Evolutionary conservation across 2,113 vertebrate species (phyloP), one percentile per base, ranked within the genome.

Genomic region (Chloebia gouldiae): DNA sequence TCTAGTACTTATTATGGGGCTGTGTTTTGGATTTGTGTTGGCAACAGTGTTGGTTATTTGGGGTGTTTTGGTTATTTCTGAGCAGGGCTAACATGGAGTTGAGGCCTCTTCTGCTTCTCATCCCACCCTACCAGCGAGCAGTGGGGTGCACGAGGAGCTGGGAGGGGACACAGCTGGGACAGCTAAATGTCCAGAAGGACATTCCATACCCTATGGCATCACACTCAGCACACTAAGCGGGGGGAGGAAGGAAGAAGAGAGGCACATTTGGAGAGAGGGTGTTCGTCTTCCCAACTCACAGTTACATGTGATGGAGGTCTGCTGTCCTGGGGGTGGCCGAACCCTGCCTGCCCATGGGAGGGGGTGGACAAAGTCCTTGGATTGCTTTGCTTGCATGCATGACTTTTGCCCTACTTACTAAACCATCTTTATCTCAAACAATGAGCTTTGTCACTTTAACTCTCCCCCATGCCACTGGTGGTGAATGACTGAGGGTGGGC

Each of bases 81-180:
- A 44, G 57, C 16, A 25, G 28, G 9, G 3, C 9, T 71, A 17
- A 50, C 13, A 44, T 2, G 11, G 31, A 75, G 24, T 9, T 27
- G 16, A 45, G 33, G 44, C 23, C 9, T 64, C 57, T 78, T 22
- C 11, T 11, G 37, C 50, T 78, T 28, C 37, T 44, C 57, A 39
- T 6, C 15, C 11, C 13, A 18, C 7, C 13, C 23, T 3, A 15
- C 2, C 49, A n/a, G 50, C 0, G 1, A 84, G 20, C 28, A 71
- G 7, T 4, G 33, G 33, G 10, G 9, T 25, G 19, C 33, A 84
- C 1, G 0, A 63, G 12, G 39, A 39, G 14, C 0, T 40, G 21
- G 31, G 30, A 71, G 22, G 24, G 33, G 28, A 21, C 50, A 45
- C 9, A 71, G 70, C 35, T 59, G 54, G 61, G 30, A 40, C 39